A percentile compares a stretch with the other conserved stretches of the same genome.
Evolutionary conservation across 2,113 vertebrate genomes (phyloP).

Genomic region (Macrotus californicus): DNA sequence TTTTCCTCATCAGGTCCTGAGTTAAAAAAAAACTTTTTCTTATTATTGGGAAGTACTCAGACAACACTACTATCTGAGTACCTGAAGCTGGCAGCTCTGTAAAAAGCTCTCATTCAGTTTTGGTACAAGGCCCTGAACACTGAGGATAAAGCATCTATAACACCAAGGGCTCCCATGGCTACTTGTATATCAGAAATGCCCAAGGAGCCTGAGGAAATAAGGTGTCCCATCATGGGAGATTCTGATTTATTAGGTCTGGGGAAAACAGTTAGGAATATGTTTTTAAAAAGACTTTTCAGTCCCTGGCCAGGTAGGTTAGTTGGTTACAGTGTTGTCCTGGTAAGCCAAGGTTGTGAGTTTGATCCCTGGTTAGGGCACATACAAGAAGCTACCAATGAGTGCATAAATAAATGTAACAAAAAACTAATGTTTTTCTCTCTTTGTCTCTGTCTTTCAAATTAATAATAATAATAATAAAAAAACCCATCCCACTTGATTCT

Average conservation of each 20-base stretch:
- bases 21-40: background rate
- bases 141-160: background rate
- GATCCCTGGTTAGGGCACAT: too few species aligned
- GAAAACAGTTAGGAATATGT: background rate
- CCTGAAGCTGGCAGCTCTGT: background rate
- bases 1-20: background rate
- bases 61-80: background rate
- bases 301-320: too few species aligned
- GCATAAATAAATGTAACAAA: too few species aligned
- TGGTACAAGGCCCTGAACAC: background rate
- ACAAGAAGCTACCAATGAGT: too few species aligned
- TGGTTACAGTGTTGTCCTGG: too few species aligned
- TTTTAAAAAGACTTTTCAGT: background rate
- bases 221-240: fast-evolving
- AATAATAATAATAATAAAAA: too few species aligned
- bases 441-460: too few species aligned
- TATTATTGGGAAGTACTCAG: background rate
- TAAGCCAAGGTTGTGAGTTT: too few species aligned
- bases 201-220: background rate
- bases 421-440: too few species aligned
- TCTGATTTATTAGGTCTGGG: background rate
- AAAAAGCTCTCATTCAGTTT: background rate
- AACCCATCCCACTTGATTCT: background rate
- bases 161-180: background rate
- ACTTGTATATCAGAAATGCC: background rate